phyloP scores from a whole-genome alignment of 2,888 invertebrate genomes.

The Agrochola lychnidis region DNA sequence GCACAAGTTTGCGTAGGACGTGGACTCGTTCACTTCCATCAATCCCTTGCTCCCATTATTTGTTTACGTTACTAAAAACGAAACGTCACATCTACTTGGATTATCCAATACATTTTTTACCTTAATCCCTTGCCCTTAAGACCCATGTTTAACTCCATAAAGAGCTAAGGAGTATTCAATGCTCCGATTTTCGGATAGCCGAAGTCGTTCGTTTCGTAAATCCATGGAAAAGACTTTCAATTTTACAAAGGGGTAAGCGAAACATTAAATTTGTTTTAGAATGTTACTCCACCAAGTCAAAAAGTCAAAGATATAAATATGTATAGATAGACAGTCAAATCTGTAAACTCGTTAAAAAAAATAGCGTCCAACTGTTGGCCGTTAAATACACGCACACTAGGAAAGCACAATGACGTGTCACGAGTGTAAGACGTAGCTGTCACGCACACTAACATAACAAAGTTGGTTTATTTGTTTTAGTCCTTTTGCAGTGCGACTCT shows the following conservation, averaged over 20 bases:
- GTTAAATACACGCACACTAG: background rate
- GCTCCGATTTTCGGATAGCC: slow-evolving; percentile 73
- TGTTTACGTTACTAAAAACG: slow-evolving; percentile 76
- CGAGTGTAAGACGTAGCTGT: too few species aligned
- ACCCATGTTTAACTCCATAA: slow-evolving; percentile 60
- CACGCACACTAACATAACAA: too few species aligned
- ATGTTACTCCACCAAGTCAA: slow-evolving; percentile 67
- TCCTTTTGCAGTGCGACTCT: too few species aligned
- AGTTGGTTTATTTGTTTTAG: too few species aligned
- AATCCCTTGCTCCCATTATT: slow-evolving; percentile 86
- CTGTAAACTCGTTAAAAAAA: too few species aligned
- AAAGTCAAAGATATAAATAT: slow-evolving; percentile 12
- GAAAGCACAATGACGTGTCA: too few species aligned
- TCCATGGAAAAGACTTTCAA: slow-evolving; percentile 74
- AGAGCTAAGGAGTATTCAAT: slow-evolving; percentile 58
- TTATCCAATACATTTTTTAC: slow-evolving; percentile 68
- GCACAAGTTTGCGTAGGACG: slow-evolving; percentile 86
- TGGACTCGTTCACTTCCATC: slow-evolving; percentile 83
- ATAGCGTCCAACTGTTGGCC: too few species aligned
- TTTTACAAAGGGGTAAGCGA: slow-evolving; percentile 74
- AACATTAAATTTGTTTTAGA: slow-evolving; percentile 71
- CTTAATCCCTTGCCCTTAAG: slow-evolving; percentile 68
- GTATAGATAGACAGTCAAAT: too few species aligned
- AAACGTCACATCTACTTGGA: slow-evolving; percentile 74
- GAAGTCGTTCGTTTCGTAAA: slow-evolving; percentile 74